Percentiles rank a stretch among this genome's conserved stretches.
These are phyloP conservation scores for Podilymbus podiceps DNA, from an alignment of 2,113 vertebrate species.

Conservation along the genomic window DNA sequence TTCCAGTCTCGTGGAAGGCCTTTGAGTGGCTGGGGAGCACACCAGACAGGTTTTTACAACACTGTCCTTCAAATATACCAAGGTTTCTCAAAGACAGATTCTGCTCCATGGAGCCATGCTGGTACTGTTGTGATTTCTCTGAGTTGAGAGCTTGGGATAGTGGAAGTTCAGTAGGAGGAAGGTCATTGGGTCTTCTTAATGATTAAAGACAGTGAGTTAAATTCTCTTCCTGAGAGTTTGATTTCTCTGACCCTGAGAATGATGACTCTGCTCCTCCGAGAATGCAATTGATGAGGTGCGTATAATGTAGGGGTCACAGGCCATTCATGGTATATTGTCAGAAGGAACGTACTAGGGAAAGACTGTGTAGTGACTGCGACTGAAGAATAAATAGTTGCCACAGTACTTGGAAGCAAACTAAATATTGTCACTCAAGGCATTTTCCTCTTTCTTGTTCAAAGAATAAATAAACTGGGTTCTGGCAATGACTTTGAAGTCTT, in stretches of 20 bases:
- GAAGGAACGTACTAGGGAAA: background rate
- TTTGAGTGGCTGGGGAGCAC: background rate
- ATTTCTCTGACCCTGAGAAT: background rate
- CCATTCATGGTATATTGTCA: background rate
- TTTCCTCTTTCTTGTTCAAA: constrained; percentile 60
- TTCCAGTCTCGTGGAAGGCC: background rate
- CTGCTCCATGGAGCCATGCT: background rate
- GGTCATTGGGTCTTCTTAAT: background rate
- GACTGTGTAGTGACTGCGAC: background rate
- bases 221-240: background rate
- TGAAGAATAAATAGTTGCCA: background rate
- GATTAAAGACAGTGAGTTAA: background rate
- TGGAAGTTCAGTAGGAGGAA: background rate
- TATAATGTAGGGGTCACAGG: background rate
- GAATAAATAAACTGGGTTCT: constrained; percentile 94
- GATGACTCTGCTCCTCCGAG: background rate
- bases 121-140: background rate
- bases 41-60: background rate
- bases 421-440: background rate
- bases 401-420: background rate
- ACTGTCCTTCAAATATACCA: background rate
- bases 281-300: background rate
- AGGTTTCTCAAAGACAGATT: background rate
- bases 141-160: background rate
- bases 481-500: constrained; percentile 97